A percentile compares a stretch with the other conserved stretches of the same genome.
Evolutionary conservation across 2,113 vertebrate species (phyloP).

Genomic region (Plotosus lineatus): DNA sequence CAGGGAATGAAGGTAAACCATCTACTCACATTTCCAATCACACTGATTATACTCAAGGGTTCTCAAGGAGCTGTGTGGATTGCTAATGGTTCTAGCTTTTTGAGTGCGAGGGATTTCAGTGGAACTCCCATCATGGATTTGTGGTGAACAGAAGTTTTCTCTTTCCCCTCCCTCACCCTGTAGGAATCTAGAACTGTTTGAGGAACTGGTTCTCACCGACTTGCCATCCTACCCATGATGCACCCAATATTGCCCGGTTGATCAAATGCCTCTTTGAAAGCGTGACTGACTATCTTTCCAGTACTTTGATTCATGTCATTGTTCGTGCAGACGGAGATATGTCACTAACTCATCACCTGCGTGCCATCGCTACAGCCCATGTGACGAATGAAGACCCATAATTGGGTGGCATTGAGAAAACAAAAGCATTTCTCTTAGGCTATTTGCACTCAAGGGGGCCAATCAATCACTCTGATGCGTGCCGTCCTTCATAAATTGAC

Average conservation of each 20-base stretch:
- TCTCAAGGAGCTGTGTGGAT: background rate
- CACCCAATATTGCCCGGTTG: background rate
- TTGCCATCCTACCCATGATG: background rate
- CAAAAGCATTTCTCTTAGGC: conserved; percentile 75
- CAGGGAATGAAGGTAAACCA: conserved; percentile 83
- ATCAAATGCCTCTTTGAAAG: background rate
- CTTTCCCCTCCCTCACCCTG: background rate
- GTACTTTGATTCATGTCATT: conserved; percentile 18
- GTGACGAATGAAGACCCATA: conserved; percentile 77
- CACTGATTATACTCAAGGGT: background rate
- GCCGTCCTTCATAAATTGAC: conserved; percentile 71
- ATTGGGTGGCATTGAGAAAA: conserved; percentile 79
- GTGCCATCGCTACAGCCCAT: conserved; percentile 54
- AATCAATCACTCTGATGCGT: conserved; percentile 80
- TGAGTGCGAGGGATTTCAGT: background rate
- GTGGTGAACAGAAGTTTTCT: background rate
- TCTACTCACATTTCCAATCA: background rate
- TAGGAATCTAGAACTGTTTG: background rate
- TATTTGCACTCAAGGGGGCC: conserved; percentile 68
- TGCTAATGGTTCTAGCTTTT: background rate
- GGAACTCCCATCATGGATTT: background rate
- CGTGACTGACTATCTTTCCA: background rate
- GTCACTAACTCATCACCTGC: conserved; percentile 43
- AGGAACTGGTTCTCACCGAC: background rate
- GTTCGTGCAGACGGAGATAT: conserved; percentile 31